These are phyloP conservation scores for Danio kyathit DNA, from an alignment of 2,797 vertebrate species.

Conservation along the genomic window DNA sequence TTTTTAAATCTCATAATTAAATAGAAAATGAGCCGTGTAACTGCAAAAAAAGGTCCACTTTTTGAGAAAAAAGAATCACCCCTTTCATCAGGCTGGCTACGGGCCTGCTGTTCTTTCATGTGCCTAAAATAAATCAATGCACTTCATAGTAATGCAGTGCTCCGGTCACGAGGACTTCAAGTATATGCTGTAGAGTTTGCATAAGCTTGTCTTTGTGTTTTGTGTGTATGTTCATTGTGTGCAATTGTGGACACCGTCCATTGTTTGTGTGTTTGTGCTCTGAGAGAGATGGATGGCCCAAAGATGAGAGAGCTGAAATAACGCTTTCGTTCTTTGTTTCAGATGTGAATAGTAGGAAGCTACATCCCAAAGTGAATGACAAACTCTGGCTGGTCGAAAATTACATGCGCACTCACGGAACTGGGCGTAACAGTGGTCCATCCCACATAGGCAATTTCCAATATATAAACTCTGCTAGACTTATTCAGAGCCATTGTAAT, in stretches of 20 bases:
- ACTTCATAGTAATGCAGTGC: background rate
- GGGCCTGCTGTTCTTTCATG: background rate
- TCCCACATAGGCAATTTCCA: slow-evolving; percentile 79
- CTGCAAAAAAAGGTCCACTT: too few species aligned
- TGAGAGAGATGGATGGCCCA: slow-evolving; percentile 81
- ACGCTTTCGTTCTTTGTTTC: slow-evolving; percentile 88
- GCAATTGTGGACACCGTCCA: slow-evolving; percentile 44
- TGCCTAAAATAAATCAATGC: background rate
- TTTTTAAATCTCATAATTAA: too few species aligned
- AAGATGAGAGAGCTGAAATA: slow-evolving; percentile 90
- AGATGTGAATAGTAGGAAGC: slow-evolving; percentile 88
- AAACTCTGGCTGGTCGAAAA: slow-evolving; percentile 86
- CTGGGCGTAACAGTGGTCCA: slow-evolving; percentile 84
- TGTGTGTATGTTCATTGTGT: slow-evolving; percentile 54
- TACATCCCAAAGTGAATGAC: slow-evolving; percentile 85
- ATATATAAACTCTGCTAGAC: slow-evolving; percentile 75
- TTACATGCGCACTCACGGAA: slow-evolving; percentile 84
- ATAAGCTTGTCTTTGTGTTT: slow-evolving; percentile 49
- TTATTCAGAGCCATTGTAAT: slow-evolving; percentile 69
- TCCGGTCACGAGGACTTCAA: background rate
- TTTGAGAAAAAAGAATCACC: too few species aligned
- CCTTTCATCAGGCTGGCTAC: too few species aligned
- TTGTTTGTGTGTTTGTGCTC: slow-evolving; percentile 63
- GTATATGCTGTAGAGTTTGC: slow-evolving; percentile 22
- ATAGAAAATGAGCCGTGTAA: too few species aligned